These are phyloP conservation scores for Drosophila cognata DNA, from an alignment of 2,888 invertebrate species.

Conservation along the genomic window DNA sequence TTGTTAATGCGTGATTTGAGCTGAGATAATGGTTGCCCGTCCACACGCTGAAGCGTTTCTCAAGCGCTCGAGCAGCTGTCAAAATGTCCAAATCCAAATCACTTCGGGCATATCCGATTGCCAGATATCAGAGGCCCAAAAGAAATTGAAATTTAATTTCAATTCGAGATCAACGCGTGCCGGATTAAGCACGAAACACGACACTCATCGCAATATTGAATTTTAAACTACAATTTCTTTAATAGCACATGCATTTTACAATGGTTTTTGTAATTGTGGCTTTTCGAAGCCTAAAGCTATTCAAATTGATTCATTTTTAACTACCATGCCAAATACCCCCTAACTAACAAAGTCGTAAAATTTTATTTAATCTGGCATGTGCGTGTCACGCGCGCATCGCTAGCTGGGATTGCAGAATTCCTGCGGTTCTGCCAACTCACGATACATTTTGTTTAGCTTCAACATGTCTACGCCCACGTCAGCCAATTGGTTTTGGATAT, in stretches of 20 bases:
- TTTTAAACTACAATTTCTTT: too few relatives aligned
- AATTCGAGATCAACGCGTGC: constrained; percentile 8
- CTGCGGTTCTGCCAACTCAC: constrained; percentile 50
- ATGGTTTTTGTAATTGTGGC: neutral
- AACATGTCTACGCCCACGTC: constrained; percentile 74
- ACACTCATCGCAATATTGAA: neutral
- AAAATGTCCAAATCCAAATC: constrained; percentile 58
- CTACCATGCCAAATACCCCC: neutral
- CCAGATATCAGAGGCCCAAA: constrained; percentile 29
- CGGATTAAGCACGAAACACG: neutral
- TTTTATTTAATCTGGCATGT: neutral
- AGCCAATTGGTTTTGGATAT: constrained; percentile 58
- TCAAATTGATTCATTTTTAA: neutral
- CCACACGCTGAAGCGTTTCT: constrained; percentile 39
- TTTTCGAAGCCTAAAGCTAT: neutral
- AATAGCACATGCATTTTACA: neutral
- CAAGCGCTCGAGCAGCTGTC: constrained; percentile 76
- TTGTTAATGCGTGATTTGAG: constrained; percentile 50
- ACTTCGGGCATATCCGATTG: constrained; percentile 45
- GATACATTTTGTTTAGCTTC: constrained; percentile 52
- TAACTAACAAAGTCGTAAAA: neutral
- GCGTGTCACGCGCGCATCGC: constrained; percentile 35
- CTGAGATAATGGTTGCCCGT: constrained; percentile 59
- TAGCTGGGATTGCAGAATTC: constrained; percentile 30
- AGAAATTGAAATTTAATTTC: constrained; percentile 62